Base-by-base conservation (phyloP, 2,797 vertebrate species). In the Sebastes diploproa region DNA sequence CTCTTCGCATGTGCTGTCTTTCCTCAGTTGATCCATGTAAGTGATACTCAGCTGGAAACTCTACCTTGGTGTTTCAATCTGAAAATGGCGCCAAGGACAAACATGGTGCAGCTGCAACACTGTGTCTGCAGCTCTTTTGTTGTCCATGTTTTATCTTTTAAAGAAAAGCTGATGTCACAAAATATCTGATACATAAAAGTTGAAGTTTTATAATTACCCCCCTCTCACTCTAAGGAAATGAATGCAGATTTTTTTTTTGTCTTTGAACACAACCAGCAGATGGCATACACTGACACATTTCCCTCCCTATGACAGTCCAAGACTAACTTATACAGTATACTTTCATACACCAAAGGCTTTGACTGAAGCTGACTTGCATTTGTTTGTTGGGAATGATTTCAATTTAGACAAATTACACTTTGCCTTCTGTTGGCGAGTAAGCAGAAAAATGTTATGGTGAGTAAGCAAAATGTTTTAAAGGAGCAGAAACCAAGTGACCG, bases 61-160 rank as follows among this genome's bases (percentile, higher is more conserved):
- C 70, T 79, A 90, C 69, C 85, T 83, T 78, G 16, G 60, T 36
- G 50, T 83, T 88, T 85, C 77, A 71, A 67, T 83, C 81, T 86
- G 84, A 86, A 89, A 87, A 85, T 54, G 69, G 73, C 77, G 86
- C 66, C 79, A 82, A 88, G 85, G 87, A 87, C 87, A 89, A 86
- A 86, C 30, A 46, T 36, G 23, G 46, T 23, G 60, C 81, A 55
- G 65, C 12, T 25, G 38, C 58, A 69, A 42, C 46, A 70, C 13
- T 20, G 32, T 22, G 46, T 27, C 62, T 79, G 20, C 20, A 68
- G 59, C 14, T 74, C 18, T 75, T 79, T 66, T 84, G 23, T 67
- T 65, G 29, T 55, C 27, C 62, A 12, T 75, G 27, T 56, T 32
- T 62, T 23, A 12, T 16, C 13, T 79, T 55, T 4, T 2, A 25